phyloP scores from a whole-genome alignment of 2,888 invertebrate species.

The Heliconius aoede region DNA sequence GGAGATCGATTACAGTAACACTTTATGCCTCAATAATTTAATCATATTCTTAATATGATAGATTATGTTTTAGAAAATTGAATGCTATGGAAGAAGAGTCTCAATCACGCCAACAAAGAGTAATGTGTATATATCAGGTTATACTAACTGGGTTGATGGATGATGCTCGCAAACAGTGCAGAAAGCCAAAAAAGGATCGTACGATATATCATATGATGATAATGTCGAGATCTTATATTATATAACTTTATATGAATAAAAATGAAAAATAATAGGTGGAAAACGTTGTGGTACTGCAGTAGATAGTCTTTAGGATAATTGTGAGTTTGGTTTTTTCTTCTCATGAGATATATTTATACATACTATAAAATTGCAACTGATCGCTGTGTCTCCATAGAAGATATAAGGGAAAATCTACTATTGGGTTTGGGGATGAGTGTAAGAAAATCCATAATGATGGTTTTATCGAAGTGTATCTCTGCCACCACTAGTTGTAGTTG shows the following conservation, averaged over 20 bases:
- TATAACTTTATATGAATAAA: constrained; percentile 10
- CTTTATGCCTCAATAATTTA: background rate
- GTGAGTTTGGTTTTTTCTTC: background rate
- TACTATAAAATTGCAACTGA: too few relatives aligned
- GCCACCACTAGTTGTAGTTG: too few relatives aligned
- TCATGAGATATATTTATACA: too few relatives aligned
- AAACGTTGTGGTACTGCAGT: background rate
- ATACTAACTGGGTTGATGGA: constrained; percentile 45
- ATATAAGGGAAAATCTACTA: too few relatives aligned
- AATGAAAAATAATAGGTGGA: background rate
- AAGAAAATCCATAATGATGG: too few relatives aligned
- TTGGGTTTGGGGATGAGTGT: too few relatives aligned
- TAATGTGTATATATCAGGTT: constrained; percentile 32
- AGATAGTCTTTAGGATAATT: background rate
- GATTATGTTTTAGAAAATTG: constrained; percentile 13
- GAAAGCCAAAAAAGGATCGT: constrained; percentile 37
- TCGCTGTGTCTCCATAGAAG: too few relatives aligned
- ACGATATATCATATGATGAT: constrained; percentile 38
- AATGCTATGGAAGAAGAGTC: constrained; percentile 26
- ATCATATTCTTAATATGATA: background rate
- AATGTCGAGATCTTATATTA: constrained; percentile 42
- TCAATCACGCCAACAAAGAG: constrained; percentile 37
- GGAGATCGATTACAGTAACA: too few relatives aligned
- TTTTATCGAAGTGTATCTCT: too few relatives aligned
- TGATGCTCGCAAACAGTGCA: constrained; percentile 39